phyloP scores from a whole-genome alignment of 2,113 vertebrate species.

The Chloebia gouldiae region DNA sequence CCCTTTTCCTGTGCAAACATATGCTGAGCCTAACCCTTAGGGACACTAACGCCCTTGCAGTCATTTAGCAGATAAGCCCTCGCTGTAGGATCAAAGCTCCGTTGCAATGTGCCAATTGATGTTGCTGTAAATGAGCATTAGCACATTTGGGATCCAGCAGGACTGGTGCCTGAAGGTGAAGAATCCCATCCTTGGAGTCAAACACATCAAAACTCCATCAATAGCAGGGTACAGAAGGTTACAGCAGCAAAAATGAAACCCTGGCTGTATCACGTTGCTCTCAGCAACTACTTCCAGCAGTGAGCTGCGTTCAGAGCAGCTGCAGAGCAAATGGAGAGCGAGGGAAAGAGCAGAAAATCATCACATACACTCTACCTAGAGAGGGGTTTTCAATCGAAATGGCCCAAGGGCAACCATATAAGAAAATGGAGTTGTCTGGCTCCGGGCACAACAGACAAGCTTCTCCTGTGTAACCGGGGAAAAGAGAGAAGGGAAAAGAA shows the following conservation, averaged over 20 bases:
- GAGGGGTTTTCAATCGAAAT: background rate
- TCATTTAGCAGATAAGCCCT: background rate
- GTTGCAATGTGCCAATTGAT: background rate
- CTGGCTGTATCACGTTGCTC: background rate
- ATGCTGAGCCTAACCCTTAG: constrained; percentile 29
- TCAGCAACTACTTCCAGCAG: constrained; percentile 40
- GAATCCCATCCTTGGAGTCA: constrained; percentile 18
- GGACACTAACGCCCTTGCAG: constrained; percentile 13
- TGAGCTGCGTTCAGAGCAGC: background rate
- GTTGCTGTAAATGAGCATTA: constrained; percentile 44
- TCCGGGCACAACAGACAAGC: background rate
- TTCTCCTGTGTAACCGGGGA: background rate
- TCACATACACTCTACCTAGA: background rate
- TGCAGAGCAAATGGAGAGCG: constrained; percentile 9
- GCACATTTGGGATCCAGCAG: constrained; percentile 29
- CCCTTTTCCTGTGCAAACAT: constrained; percentile 41
- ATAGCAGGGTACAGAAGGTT: constrained; percentile 12
- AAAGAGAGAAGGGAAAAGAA: background rate
- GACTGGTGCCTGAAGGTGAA: constrained; percentile 23
- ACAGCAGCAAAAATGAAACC: constrained; percentile 15
- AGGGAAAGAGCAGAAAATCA: background rate
- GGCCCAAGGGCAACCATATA: background rate
- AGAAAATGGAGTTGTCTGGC: background rate
- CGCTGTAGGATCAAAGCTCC: constrained; percentile 20
- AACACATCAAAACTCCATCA: constrained; percentile 14